Evolutionary conservation across 2,888 invertebrate species (phyloP).

Genomic region (Dasypogon diadema): DNA sequence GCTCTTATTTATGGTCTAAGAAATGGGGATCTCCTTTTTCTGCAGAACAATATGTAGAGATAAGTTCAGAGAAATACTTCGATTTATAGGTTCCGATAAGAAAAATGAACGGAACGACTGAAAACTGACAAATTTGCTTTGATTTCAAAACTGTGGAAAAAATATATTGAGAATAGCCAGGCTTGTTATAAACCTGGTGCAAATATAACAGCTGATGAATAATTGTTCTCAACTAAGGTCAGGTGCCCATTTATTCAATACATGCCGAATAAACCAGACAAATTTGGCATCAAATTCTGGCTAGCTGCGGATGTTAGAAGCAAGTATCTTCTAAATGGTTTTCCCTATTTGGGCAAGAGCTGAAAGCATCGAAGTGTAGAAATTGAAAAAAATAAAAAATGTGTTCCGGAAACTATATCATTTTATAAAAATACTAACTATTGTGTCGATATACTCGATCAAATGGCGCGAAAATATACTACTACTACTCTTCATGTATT

Average conservation of each 20-base stretch:
- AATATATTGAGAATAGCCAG: constrained; percentile 5
- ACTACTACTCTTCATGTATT: no score
- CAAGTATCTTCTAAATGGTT: constrained; percentile 58
- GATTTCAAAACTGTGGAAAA: constrained; percentile 8
- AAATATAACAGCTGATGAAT: constrained; percentile 18
- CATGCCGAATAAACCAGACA: constrained; percentile 24
- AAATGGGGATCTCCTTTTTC: background rate
- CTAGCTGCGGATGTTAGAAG: constrained; percentile 56
- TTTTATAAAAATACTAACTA: no score
- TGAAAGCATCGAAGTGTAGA: background rate
- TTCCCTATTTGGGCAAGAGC: constrained; percentile 58
- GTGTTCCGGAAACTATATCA: background rate
- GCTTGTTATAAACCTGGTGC: constrained; percentile 9
- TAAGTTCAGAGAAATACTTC: background rate
- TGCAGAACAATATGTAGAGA: background rate
- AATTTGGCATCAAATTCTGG: constrained; percentile 27
- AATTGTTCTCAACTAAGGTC: constrained; percentile 17
- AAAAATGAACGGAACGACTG: constrained; percentile 6
- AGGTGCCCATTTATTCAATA: constrained; percentile 25
- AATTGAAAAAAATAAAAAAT: background rate
- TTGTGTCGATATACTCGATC: no score
- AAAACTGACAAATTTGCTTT: constrained; percentile 35
- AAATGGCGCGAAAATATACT: no score
- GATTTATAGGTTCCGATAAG: constrained; percentile 7
- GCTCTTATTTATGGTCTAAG: background rate